A percentile compares a stretch with the other conserved stretches of the same genome.
phyloP scores from a whole-genome alignment of 1,140 invertebrate genomes.

The Mamestra configurata region DNA sequence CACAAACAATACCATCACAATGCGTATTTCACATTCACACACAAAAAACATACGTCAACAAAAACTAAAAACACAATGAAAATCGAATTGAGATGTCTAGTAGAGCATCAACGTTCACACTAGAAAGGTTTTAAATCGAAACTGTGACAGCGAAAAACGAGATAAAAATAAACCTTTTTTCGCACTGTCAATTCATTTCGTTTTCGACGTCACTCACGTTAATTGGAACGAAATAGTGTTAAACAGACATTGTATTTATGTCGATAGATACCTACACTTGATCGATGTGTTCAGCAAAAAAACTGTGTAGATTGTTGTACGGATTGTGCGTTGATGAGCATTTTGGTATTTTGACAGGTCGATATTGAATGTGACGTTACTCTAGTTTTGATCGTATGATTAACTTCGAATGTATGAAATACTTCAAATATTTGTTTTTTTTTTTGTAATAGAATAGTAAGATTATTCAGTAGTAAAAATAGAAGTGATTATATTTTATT shows the following conservation, averaged over 20 bases:
- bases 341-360: slow-evolving; percentile 29
- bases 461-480: too few relatives aligned
- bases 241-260: slow-evolving; percentile 16
- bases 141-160: neutral
- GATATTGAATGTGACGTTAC: neutral
- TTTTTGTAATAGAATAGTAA: too few relatives aligned
- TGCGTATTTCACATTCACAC: neutral
- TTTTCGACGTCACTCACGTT: slow-evolving; percentile 59
- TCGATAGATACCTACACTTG: slow-evolving; percentile 38
- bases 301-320: slow-evolving; percentile 3
- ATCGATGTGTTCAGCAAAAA: slow-evolving; percentile 9
- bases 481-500: too few relatives aligned
- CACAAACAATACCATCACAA: neutral
- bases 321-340: slow-evolving; percentile 5
- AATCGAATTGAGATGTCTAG: slow-evolving; percentile 15
- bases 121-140: slow-evolving; percentile 15
- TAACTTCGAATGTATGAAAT: neutral
- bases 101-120: slow-evolving; percentile 1
- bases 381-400: neutral
- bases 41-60: neutral
- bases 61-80: neutral
- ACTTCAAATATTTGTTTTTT: too few relatives aligned
- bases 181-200: slow-evolving; percentile 14
- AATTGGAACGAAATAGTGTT: slow-evolving; percentile 66
- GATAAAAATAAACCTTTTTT: slow-evolving; percentile 14